phyloP scores from a whole-genome alignment of 2,888 invertebrate genomes.

The Thymelicus lineola region DNA sequence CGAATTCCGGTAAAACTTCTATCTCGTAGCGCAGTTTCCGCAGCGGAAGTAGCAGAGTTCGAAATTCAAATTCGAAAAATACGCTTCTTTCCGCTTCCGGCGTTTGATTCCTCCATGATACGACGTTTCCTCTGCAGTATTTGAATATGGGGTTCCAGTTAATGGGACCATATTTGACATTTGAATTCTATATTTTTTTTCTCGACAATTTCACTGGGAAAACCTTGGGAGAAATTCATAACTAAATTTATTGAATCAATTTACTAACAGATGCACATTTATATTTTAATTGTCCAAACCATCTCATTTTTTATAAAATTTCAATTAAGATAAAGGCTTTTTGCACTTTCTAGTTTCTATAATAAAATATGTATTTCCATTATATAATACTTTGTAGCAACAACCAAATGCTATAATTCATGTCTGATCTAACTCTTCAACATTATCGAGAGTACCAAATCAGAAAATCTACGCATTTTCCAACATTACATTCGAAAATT shows the following conservation, averaged over 20 bases:
- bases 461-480: conserved; percentile 53
- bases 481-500: conserved; percentile 75
- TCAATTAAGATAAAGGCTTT: too few species aligned
- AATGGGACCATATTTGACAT: conserved; percentile 45
- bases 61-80: conserved; percentile 85
- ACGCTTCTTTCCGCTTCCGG: conserved; percentile 83
- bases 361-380: too few species aligned
- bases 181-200: not conserved
- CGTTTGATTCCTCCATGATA: conserved; percentile 83
- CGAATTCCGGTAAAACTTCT: conserved; percentile 65
- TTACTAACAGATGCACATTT: too few species aligned
- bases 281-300: too few species aligned
- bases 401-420: not conserved
- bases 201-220: too few species aligned
- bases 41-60: conserved; percentile 77
- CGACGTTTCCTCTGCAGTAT: conserved; percentile 76
- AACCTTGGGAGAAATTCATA: too few species aligned
- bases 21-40: conserved; percentile 74
- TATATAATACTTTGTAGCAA: too few species aligned
- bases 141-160: conserved; percentile 54
- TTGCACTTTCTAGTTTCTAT: too few species aligned
- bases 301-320: too few species aligned
- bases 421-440: conserved; percentile 39
- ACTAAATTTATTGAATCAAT: too few species aligned
- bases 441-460: conserved; percentile 46